Evolutionary conservation across 1,140 invertebrate species (phyloP).

Genomic region (Pinna nobilis): DNA sequence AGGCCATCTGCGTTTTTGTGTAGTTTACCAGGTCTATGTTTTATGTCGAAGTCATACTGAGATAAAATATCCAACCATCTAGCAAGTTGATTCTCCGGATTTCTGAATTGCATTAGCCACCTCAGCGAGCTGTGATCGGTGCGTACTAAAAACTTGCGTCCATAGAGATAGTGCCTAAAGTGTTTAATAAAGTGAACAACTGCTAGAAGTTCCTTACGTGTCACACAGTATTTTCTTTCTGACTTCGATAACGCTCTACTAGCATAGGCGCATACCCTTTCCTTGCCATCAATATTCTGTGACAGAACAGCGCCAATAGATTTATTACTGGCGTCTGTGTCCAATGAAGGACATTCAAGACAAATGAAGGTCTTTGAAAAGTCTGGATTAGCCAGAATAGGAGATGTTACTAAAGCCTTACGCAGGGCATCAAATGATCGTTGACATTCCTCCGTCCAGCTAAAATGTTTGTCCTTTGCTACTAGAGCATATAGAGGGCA

Average conservation of each 20-base stretch:
- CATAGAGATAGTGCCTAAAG: not conserved
- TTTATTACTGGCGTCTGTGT: constrained; percentile 23
- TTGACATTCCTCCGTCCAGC: constrained; percentile 12
- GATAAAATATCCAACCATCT: constrained; percentile 55
- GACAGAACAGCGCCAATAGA: constrained; percentile 53
- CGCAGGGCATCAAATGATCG: constrained; percentile 25
- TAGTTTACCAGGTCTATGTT: constrained; percentile 42
- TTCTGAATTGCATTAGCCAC: constrained; percentile 2
- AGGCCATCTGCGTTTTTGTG: constrained; percentile 56
- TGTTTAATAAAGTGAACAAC: constrained; percentile 13
- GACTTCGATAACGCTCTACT: constrained; percentile 11
- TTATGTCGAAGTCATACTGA: constrained; percentile 49
- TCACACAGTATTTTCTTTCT: constrained; percentile 25
- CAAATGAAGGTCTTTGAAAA: constrained; percentile 13
- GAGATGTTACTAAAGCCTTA: constrained; percentile 16
- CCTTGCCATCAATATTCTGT: constrained; percentile 42
- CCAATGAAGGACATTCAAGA: too few species aligned
- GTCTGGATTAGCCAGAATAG: constrained; percentile 28
- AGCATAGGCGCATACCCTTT: constrained; percentile 19
- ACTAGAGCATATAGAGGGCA: constrained; percentile 8
- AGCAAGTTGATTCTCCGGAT: constrained; percentile 2
- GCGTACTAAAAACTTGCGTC: not conserved
- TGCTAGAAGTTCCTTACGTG: constrained; percentile 37
- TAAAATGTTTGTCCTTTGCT: not conserved
- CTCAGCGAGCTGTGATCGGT: not conserved